A percentile compares a stretch with the other conserved stretches of the same genome.
Evolutionary conservation across 2,113 vertebrate species (phyloP).

Genomic region (Indicator indicator): DNA sequence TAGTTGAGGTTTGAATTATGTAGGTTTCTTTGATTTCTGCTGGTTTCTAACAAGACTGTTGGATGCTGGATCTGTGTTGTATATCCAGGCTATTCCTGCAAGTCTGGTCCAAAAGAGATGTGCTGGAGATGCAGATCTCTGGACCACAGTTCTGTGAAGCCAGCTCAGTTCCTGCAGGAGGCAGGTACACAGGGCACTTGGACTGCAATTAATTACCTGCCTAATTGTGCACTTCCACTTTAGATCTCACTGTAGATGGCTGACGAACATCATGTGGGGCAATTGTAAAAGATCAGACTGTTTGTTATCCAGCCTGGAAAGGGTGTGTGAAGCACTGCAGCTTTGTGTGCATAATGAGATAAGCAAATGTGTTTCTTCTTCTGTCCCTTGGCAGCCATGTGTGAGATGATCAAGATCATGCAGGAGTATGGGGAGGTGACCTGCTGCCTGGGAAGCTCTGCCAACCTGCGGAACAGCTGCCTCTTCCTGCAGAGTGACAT

Average conservation of each 20-base stretch:
- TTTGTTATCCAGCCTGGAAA: background rate
- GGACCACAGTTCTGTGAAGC: background rate
- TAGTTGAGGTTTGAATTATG: background rate
- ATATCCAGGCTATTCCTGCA: background rate
- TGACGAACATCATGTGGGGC: background rate
- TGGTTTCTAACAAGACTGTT: background rate
- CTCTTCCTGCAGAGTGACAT: slow-evolving; percentile 96
- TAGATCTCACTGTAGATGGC: background rate
- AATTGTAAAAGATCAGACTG: background rate
- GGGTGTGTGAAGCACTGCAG: background rate
- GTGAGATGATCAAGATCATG: slow-evolving; percentile 99
- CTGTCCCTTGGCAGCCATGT: slow-evolving; percentile 86
- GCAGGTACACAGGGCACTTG: background rate
- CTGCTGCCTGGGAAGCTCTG: slow-evolving; percentile 95
- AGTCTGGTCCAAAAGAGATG: background rate
- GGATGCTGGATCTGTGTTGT: background rate
- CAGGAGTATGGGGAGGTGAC: slow-evolving; percentile 97
- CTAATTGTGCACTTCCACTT: background rate
- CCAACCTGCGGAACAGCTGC: slow-evolving; percentile 93
- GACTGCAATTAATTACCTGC: background rate
- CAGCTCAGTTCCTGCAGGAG: background rate
- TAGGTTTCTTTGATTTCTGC: background rate
- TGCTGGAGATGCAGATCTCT: background rate
- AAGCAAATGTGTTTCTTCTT: background rate
- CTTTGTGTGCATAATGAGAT: background rate